Evolutionary conservation across 2,888 invertebrate species (phyloP), one percentile per base, ranked within the genome.

Genomic region (Petrolisthes manimaculis): DNA sequence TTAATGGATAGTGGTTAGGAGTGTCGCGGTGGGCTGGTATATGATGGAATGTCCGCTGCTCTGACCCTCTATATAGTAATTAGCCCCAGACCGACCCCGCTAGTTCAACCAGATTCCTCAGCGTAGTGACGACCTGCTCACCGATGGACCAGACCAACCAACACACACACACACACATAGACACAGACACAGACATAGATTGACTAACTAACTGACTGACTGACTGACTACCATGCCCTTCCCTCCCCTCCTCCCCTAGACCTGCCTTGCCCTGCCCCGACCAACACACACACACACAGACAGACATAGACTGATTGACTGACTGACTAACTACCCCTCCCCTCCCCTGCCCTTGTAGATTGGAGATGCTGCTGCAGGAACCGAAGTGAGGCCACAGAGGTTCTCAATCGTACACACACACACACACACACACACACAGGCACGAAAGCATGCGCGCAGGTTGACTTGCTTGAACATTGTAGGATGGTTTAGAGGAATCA

Each of bases 41-140:
- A 78, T 84, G 84, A 84, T 37, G 84, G 84, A 84, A 84, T 84
- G 84, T 78, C 78, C 37, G 24, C 78, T n/a, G n/a, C 78, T 78
- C 53, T 67, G 67, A 37, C 14, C n/a, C 61, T 14, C 61, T 53
- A 69, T 78, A 78, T 84, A 81, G 67, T 81, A 78, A 84, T 84
- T 84, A 84, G 84, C 84, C 56, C 56, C 67, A 78, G 75, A 21
- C 21, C 67, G 78, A 53, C 78, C 78, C 53, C 53, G 78, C 84
- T 21, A 12, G 78, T 84, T 67, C 3, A 14, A n/a, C 78, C 78
- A 69, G 84, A 84, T 78, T 77, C 84, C 84, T 78, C 53, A 24
- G 53, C 53, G 61, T 78, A 61, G 67, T 78, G 84, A 53, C 67
- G 67, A n/a, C 61, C 61, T 61, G 61, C 61, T 61, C 61, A 61